Percentiles rank a stretch among this genome's conserved stretches.
These are phyloP conservation scores for Drosophila maculinotata DNA, from an alignment of 2,888 invertebrate species.

Conservation along the genomic window DNA sequence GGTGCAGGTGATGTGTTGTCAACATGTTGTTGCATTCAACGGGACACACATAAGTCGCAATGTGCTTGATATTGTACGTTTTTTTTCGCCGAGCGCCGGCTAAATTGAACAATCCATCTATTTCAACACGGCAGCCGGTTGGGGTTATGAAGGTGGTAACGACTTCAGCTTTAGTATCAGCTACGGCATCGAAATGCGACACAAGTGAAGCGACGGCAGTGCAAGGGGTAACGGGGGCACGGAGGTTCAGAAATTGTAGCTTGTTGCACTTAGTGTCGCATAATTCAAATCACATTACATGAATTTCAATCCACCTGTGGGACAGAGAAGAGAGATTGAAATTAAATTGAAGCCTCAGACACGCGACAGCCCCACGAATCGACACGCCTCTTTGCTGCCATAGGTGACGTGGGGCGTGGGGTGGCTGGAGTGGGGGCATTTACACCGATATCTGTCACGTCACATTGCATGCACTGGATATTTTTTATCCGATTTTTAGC, in stretches of 20 bases:
- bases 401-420: background rate
- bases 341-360: slow-evolving; percentile 37
- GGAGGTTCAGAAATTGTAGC: slow-evolving; percentile 46
- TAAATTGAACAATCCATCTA: slow-evolving; percentile 65
- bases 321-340: slow-evolving; percentile 23
- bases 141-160: slow-evolving; percentile 13
- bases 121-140: slow-evolving; percentile 21
- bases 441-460: slow-evolving; percentile 40
- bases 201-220: background rate
- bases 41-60: slow-evolving; percentile 54
- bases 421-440: background rate
- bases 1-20: slow-evolving; percentile 85
- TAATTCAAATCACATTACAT: slow-evolving; percentile 67
- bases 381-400: slow-evolving; percentile 35
- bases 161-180: slow-evolving; percentile 9
- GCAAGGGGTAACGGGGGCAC: background rate
- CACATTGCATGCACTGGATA: slow-evolving; percentile 17
- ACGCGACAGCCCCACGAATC: slow-evolving; percentile 47
- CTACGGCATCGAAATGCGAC: slow-evolving; percentile 17
- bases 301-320: slow-evolving; percentile 51
- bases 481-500: slow-evolving; percentile 24
- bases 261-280: slow-evolving; percentile 61
- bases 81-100: slow-evolving; percentile 34
- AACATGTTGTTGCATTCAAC: slow-evolving; percentile 80
- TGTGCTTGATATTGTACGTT: slow-evolving; percentile 28